Percentiles rank a stretch among this genome's conserved stretches.
phyloP scores from a whole-genome alignment of 2,888 invertebrate genomes.

The Thera obeliscata region DNA sequence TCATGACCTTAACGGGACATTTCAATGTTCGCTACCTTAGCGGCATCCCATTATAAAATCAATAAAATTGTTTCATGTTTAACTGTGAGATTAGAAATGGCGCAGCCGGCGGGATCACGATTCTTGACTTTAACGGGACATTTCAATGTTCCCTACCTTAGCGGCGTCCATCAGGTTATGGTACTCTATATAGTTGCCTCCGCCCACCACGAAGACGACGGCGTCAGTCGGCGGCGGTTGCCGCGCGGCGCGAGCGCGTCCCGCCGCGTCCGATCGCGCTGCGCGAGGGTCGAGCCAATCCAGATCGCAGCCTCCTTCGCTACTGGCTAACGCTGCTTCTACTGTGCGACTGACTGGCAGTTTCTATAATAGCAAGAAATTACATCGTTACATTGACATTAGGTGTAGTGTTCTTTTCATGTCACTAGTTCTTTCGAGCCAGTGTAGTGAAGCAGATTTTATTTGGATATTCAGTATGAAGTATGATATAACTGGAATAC shows the following conservation, averaged over 20 bases:
- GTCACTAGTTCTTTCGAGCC: no score
- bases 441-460: no score
- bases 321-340: conserved; percentile 84
- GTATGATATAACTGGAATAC: no score
- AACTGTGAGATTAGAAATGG: no score
- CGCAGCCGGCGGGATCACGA: no score
- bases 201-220: conserved; percentile 95
- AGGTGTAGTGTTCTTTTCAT: no score
- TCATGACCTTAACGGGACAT: no score
- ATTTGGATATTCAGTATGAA: no score
- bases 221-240: conserved; percentile 92
- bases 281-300: conserved; percentile 98
- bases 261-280: conserved; percentile 87
- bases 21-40: no score
- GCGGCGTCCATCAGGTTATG: conserved; percentile 98
- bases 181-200: conserved; percentile 99
- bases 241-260: conserved; percentile 84
- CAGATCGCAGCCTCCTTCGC: conserved; percentile 93
- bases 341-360: conserved; percentile 97
- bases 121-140: no score
- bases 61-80: no score
- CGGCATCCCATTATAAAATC: background rate
- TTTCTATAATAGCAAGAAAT: conserved; percentile 84
- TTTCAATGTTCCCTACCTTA: conserved; percentile 82
- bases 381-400: background rate